Evolutionary conservation across 2,797 vertebrate species (phyloP).

Genomic region (Kryptopterus vitreolus): DNA sequence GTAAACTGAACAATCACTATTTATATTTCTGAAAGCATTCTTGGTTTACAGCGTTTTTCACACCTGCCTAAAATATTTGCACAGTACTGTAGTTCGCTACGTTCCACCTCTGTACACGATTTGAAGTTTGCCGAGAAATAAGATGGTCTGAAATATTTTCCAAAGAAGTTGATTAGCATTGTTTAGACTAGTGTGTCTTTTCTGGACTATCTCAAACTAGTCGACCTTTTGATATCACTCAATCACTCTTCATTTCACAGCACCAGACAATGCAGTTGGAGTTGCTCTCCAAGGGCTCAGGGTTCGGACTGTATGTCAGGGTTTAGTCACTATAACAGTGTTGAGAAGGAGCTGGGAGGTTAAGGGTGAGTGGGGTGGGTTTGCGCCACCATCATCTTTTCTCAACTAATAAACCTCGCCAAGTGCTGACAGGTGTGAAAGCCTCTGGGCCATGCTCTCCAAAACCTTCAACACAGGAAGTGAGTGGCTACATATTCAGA

Average conservation of each 20-base stretch:
- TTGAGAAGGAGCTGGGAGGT: slow-evolving; percentile 20
- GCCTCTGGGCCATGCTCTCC: slow-evolving; percentile 44
- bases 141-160: too few relatives aligned
- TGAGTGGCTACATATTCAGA: slow-evolving; percentile 66
- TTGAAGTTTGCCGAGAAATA: too few relatives aligned
- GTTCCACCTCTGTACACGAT: too few relatives aligned
- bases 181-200: too few relatives aligned
- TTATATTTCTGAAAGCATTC: too few relatives aligned
- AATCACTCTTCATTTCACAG: neutral
- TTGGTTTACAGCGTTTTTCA: too few relatives aligned
- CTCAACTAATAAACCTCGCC: slow-evolving; percentile 49
- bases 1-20: too few relatives aligned
- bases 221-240: neutral
- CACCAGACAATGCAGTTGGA: slow-evolving; percentile 3
- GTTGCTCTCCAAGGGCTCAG: neutral
- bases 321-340: slow-evolving; percentile 25
- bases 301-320: neutral
- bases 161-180: too few relatives aligned
- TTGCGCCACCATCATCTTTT: slow-evolving; percentile 54
- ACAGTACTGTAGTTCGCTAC: too few relatives aligned
- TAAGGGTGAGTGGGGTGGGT: slow-evolving; percentile 31
- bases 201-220: neutral
- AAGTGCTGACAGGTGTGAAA: slow-evolving; percentile 74
- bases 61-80: too few relatives aligned
- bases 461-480: slow-evolving; percentile 55